Percentiles rank a stretch among this genome's conserved stretches.
phyloP scores from a whole-genome alignment of 2,113 vertebrate genomes.

The Macrotis lagotis region DNA sequence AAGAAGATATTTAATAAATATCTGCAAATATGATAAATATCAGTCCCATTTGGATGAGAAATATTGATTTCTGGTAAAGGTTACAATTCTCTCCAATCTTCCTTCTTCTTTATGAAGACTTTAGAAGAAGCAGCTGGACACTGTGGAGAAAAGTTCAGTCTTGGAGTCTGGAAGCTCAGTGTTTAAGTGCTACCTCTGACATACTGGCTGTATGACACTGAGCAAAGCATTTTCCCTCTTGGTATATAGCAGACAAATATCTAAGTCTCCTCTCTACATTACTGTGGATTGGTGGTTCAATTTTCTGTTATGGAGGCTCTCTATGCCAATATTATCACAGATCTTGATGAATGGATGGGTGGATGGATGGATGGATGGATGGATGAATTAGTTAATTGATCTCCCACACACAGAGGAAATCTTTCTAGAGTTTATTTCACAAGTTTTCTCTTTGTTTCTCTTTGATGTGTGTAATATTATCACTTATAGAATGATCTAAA shows the following conservation, averaged over 20 bases:
- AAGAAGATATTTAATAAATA: background rate
- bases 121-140: background rate
- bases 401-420: background rate
- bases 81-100: background rate
- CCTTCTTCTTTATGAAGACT: background rate
- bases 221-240: background rate
- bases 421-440: background rate
- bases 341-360: background rate
- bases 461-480: background rate
- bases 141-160: background rate
- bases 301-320: background rate
- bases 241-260: background rate
- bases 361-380: background rate
- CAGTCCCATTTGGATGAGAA: background rate
- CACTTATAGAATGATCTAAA: slow-evolving; percentile 7
- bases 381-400: background rate
- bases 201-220: background rate
- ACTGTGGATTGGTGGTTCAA: background rate
- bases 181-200: background rate
- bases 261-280: background rate
- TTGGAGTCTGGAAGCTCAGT: background rate
- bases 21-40: background rate
- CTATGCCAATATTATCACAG: background rate
- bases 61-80: background rate
- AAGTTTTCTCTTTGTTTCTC: slow-evolving; percentile 35